Conservation (phyloP, 2,113 vertebrate species). For the Tragelaphus buxtoni region DNA sequence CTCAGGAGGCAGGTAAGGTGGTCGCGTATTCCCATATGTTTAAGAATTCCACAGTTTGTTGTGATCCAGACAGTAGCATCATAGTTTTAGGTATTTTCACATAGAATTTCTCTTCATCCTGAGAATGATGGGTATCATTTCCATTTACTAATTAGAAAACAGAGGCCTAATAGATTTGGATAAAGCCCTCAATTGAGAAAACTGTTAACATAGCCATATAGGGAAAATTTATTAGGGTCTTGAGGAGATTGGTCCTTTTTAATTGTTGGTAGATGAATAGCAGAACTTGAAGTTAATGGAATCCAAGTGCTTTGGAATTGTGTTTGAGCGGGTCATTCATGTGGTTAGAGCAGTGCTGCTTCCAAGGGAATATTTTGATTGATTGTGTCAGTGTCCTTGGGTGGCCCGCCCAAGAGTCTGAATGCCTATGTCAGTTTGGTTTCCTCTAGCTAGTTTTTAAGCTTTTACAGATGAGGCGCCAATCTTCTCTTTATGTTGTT, state of each 20-base stretch:
- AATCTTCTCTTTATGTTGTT: slow-evolving; percentile 13
- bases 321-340: slow-evolving; percentile 37
- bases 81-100: neutral
- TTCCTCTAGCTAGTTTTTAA: slow-evolving; percentile 47
- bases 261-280: slow-evolving; percentile 54
- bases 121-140: neutral
- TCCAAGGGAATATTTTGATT: slow-evolving; percentile 60
- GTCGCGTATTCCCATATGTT: neutral
- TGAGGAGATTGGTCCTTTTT: slow-evolving; percentile 39
- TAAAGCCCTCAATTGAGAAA: neutral
- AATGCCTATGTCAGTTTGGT: slow-evolving; percentile 14
- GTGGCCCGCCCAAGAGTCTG: slow-evolving; percentile 36
- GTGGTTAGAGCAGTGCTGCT: slow-evolving; percentile 27
- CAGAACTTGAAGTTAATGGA: neutral
- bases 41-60: neutral
- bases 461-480: slow-evolving; percentile 37
- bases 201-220: neutral
- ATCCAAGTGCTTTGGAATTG: slow-evolving; percentile 46
- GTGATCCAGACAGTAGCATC: neutral
- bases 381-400: slow-evolving; percentile 64
- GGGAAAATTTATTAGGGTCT: slow-evolving; percentile 55
- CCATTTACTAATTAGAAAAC: neutral
- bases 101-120: neutral
- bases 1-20: neutral
- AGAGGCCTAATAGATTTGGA: neutral